A percentile compares a stretch with the other conserved stretches of the same genome.
These are phyloP conservation scores for Mus spicilegus DNA, from an alignment of 2,113 vertebrate species.

Conservation along the genomic window DNA sequence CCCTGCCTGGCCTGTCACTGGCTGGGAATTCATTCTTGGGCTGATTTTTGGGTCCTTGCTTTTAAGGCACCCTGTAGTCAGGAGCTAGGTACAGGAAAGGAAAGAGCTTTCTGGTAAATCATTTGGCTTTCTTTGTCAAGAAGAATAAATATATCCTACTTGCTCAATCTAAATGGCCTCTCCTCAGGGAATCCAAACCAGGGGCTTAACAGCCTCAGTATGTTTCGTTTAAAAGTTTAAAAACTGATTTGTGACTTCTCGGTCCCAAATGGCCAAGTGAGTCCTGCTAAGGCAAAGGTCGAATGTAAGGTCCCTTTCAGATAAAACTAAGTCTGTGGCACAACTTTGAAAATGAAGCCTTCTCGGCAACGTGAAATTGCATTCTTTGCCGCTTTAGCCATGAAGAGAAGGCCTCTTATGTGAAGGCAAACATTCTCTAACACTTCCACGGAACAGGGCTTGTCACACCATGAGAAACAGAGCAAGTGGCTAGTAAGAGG, in stretches of 20 bases:
- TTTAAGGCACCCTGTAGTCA: conserved; percentile 66
- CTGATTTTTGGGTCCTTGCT: conserved; percentile 71
- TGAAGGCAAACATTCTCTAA: conserved; percentile 73
- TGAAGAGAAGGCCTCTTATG: conserved; percentile 57
- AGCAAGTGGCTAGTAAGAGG: conserved; percentile 14
- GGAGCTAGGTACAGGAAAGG: conserved; percentile 75
- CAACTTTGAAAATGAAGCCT: conserved; percentile 65
- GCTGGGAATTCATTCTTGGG: conserved; percentile 72
- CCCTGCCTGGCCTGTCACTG: conserved; percentile 2
- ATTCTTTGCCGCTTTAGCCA: conserved; percentile 64
- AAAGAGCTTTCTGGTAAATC: conserved; percentile 69
- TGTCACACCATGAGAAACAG: conserved; percentile 15
- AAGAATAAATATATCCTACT: conserved; percentile 79
- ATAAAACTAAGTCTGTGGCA: conserved; percentile 44
- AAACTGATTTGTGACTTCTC: conserved; percentile 64
- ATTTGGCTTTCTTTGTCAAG: conserved; percentile 71
- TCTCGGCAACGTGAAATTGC: conserved; percentile 59
- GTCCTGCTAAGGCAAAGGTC: conserved; percentile 59
- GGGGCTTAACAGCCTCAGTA: conserved; percentile 35
- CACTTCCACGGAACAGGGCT: conserved; percentile 65
- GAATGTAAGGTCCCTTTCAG: conserved; percentile 19
- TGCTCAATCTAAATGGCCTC: conserved; percentile 72
- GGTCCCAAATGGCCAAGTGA: conserved; percentile 55
- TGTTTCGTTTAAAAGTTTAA: conserved; percentile 18
- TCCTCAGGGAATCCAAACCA: conserved; percentile 68